Conservation (phyloP, 1,140 invertebrate genomes). For the Cotesia typhae region DNA sequence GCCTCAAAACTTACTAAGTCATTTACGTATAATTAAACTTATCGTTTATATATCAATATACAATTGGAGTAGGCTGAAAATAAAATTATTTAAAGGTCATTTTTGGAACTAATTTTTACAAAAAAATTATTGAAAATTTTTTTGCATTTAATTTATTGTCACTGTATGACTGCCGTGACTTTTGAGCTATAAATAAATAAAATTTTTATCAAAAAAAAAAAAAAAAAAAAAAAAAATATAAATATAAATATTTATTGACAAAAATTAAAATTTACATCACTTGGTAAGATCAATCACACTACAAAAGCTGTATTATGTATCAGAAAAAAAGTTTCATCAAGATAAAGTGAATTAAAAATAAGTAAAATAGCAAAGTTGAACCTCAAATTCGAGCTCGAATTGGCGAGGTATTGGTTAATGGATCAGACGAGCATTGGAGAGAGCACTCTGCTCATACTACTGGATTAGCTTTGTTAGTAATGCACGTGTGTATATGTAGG, state of each 20-base stretch:
- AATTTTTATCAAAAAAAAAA: background rate
- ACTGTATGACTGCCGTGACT: too few species aligned
- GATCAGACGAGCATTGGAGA: background rate
- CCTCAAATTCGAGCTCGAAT: background rate
- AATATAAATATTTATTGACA: background rate
- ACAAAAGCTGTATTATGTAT: too few species aligned
- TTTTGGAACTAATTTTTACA: too few species aligned
- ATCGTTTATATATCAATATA: background rate
- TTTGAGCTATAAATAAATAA: background rate
- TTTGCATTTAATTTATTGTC: too few species aligned
- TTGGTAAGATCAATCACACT: too few species aligned
- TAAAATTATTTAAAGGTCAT: too few species aligned
- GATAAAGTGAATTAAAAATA: background rate
- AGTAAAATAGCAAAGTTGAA: background rate
- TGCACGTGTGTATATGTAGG: background rate
- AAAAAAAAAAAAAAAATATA: too few species aligned
- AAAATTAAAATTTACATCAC: too few species aligned
- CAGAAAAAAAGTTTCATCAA: too few species aligned
- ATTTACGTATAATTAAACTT: slow-evolving; percentile 30
- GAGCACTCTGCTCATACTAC: slow-evolving; percentile 14
- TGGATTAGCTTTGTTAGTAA: slow-evolving; percentile 30
- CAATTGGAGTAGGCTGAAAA: too few species aligned
- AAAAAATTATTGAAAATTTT: too few species aligned
- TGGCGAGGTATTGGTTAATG: slow-evolving; percentile 6
- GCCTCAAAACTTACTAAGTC: slow-evolving; percentile 19